Base-by-base conservation (phyloP, 1,140 invertebrate species). In the Galendromus occidentalis region DNA sequence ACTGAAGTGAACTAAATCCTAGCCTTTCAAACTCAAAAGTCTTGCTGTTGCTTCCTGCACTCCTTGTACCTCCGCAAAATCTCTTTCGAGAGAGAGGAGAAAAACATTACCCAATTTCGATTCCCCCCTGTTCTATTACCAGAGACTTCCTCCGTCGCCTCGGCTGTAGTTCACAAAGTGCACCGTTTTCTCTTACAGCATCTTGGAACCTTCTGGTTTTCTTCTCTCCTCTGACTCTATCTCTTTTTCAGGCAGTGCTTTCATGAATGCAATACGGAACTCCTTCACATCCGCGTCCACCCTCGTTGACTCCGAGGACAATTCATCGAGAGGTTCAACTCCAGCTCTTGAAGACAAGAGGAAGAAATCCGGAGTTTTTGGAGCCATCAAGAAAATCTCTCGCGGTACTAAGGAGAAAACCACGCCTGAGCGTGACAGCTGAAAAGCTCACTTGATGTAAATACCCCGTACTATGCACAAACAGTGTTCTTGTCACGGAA, bases 371-470 rank as follows among this genome's bases (percentile, higher is more conserved):
- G 51, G 51, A 29, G 51, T 59, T 25, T 25, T 59, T 4, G 51
- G 51, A 25, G 51, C 51, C 12, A 59, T 59, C 51, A 59, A 59
- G 51, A 59, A 59, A 33, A 59, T 59, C 14, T 59, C 51, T 14
- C 51, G 51, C 22, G 51, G 51, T 9, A 59, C 4, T 9, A 59
- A 59, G 51, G 51, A 59, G 12, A 59, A 59, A 59, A 25, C 51
- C 14, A 59, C 51, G 20, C 14, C 51, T 12, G 51, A 59, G 25
- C 51, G 51, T 17, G 51, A 59, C 51, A 59, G 51, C 20, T 47
- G 45, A n/a, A n/a, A n/a, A 47, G 28, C 25, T 47, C 5, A 4
- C 5, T 39, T 39, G 33, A 6, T 39, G 33, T 39, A 39, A 39
- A 39, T 39, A 6, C 4, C 9, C 9, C 33, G 33, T 6, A 39